Percentiles rank a stretch among this genome's conserved stretches.
phyloP scores from a whole-genome alignment of 2,113 vertebrate species.

The Burhinus oedicnemus region DNA sequence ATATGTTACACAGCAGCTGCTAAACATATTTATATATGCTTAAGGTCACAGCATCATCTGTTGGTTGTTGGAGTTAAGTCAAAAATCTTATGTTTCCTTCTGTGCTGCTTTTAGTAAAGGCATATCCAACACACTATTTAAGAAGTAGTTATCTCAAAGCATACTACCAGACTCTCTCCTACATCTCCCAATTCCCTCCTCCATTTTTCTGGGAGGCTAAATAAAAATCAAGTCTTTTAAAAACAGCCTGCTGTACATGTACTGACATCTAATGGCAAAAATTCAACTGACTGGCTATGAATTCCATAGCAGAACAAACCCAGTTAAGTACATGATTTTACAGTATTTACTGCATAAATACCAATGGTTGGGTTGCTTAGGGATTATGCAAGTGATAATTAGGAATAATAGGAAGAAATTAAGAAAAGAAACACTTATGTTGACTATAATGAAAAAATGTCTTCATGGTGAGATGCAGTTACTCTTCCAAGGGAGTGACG shows the following conservation, averaged over 20 bases:
- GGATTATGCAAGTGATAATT: background rate
- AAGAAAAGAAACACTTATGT: background rate
- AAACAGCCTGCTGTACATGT: background rate
- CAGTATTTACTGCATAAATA: background rate
- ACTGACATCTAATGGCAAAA: slow-evolving; percentile 66
- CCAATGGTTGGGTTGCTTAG: background rate
- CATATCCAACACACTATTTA: background rate
- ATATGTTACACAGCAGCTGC: slow-evolving; percentile 38
- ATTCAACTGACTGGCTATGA: background rate
- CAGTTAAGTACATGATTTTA: background rate
- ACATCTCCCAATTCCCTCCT: slow-evolving; percentile 23
- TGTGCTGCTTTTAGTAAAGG: slow-evolving; percentile 52
- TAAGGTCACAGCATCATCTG: slow-evolving; percentile 57
- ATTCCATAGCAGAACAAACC: background rate
- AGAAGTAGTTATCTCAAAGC: background rate
- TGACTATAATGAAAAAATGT: background rate
- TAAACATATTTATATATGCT: slow-evolving; percentile 57
- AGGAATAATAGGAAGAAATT: background rate
- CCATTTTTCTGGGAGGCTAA: background rate
- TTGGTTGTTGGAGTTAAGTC: slow-evolving; percentile 41
- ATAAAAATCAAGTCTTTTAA: slow-evolving; percentile 27
- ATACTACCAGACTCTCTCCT: background rate
- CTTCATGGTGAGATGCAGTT: background rate
- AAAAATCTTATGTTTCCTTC: slow-evolving; percentile 57
- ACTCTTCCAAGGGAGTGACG: background rate